Conservation (phyloP, 2,113 vertebrate species). For the Hippocampus zosterae region DNA sequence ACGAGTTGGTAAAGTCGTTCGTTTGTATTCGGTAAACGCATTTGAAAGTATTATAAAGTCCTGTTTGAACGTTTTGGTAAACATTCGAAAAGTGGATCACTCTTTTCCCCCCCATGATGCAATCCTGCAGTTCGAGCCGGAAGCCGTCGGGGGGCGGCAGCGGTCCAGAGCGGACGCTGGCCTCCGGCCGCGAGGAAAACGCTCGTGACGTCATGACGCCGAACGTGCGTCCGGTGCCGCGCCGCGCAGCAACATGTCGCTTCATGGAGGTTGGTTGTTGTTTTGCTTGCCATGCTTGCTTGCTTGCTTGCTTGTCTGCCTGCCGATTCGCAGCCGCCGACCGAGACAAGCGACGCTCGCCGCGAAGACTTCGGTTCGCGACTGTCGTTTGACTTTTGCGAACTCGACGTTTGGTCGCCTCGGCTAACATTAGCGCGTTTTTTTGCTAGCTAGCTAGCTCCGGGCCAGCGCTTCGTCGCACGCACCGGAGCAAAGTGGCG, state of each 20-base stretch:
- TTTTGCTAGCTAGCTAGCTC: background rate
- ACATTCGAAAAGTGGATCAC: too few species aligned
- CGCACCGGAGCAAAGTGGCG: background rate
- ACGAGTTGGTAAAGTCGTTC: too few species aligned
- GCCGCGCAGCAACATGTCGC: slow-evolving; percentile 60
- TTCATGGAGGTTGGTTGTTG: slow-evolving; percentile 59
- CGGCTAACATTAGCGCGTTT: background rate
- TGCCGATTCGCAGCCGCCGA: background rate
- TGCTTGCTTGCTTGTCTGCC: background rate
- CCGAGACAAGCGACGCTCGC: background rate
- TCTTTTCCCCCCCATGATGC: too few species aligned
- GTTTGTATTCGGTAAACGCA: too few species aligned
- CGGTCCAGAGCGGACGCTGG: background rate
- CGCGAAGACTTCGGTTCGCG: background rate
- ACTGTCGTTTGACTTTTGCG: background rate
- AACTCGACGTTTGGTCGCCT: background rate
- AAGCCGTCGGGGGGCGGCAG: slow-evolving; percentile 12
- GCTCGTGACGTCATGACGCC: slow-evolving; percentile 45
- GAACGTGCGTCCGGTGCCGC: slow-evolving; percentile 37
- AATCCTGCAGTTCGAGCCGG: background rate
- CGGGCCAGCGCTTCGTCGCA: background rate
- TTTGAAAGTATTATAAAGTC: too few species aligned
- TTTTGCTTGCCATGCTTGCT: background rate
- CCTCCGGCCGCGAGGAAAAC: slow-evolving; percentile 6
- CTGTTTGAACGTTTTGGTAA: too few species aligned